A percentile compares a stretch with the other conserved stretches of the same genome.
These are phyloP conservation scores for Chiropotes sagulatus DNA, from an alignment of 2,797 vertebrate genomes.

Conservation along the genomic window DNA sequence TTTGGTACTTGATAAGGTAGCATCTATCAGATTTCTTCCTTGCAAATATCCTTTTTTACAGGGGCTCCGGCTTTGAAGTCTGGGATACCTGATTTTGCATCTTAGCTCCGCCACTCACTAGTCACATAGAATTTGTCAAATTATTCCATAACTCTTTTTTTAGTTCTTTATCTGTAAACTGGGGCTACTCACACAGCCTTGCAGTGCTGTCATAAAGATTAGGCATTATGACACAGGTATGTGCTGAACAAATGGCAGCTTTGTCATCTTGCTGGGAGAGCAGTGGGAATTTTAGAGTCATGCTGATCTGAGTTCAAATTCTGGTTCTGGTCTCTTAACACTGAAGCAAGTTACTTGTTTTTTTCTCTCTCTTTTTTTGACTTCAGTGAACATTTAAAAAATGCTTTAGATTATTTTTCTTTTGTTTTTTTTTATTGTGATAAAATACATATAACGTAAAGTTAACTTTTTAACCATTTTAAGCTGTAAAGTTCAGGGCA, in stretches of 20 bases:
- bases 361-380: neutral
- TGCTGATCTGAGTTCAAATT: neutral
- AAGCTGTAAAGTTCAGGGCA: neutral
- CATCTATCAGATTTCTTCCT: neutral
- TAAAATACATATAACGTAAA: neutral
- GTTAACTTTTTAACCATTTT: neutral
- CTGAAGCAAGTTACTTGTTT: neutral
- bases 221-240: neutral
- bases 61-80: neutral
- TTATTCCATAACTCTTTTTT: neutral
- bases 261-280: neutral
- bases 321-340: neutral
- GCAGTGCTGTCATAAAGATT: neutral
- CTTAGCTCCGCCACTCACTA: neutral
- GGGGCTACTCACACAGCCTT: neutral
- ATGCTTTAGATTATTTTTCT: neutral
- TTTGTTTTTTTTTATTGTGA: neutral
- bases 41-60: neutral
- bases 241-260: neutral
- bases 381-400: neutral
- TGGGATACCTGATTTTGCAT: neutral
- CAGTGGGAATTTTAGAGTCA: neutral
- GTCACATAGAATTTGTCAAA: neutral
- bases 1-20: neutral
- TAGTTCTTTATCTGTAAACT: neutral